Conservation (phyloP, 2,888 invertebrate genomes). For the Limnephilus auricula region DNA sequence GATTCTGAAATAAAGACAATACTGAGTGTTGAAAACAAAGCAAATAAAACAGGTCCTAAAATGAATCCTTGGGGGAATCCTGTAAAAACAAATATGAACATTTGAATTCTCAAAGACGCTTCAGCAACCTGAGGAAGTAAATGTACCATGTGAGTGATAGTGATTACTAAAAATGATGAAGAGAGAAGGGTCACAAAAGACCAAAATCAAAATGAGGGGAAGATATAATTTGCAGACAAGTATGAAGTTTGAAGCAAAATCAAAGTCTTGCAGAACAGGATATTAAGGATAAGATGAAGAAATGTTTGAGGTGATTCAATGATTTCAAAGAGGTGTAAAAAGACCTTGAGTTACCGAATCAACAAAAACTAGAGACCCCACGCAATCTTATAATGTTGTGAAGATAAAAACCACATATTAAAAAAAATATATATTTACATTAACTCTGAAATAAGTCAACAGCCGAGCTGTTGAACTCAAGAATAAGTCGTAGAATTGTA, state of each 20-base stretch:
- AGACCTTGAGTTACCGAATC: too few species aligned
- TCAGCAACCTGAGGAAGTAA: neutral
- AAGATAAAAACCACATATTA: too few species aligned
- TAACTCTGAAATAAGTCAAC: too few species aligned
- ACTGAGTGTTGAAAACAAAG: neutral
- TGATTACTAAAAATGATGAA: neutral
- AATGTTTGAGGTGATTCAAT: too few species aligned
- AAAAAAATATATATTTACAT: too few species aligned
- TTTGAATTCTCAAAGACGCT: neutral
- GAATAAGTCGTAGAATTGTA: too few species aligned
- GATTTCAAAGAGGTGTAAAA: too few species aligned
- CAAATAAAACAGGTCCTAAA: neutral
- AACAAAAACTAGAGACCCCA: too few species aligned
- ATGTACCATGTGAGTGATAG: neutral
- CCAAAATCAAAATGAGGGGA: neutral
- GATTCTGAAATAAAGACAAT: conserved; percentile 76
- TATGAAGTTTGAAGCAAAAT: neutral
- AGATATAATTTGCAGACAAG: neutral
- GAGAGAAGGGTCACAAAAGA: too few species aligned
- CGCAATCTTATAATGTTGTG: too few species aligned
- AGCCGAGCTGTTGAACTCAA: too few species aligned
- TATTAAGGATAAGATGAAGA: too few species aligned
- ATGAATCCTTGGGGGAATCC: neutral
- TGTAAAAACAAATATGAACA: neutral
- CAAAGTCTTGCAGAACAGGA: neutral